These are phyloP conservation scores for Poecilia latipinna DNA, from an alignment of 2,113 vertebrate species.

Conservation along the genomic window DNA sequence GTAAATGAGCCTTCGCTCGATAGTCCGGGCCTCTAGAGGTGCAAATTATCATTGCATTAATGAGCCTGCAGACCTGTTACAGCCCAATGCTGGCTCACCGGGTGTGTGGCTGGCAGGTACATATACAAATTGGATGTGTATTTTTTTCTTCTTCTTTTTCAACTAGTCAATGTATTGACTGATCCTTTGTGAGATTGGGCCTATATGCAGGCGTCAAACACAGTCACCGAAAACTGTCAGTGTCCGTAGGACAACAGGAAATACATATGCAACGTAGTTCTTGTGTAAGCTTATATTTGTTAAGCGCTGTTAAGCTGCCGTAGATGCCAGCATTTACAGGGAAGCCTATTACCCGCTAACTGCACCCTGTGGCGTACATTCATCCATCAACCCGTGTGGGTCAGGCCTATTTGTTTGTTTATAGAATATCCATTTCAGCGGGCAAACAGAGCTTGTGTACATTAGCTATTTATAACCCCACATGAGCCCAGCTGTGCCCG, in stretches of 20 bases:
- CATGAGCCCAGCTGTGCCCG: slow-evolving; percentile 41
- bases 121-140: slow-evolving; percentile 41
- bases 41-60: slow-evolving; percentile 69
- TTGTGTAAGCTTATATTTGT: slow-evolving; percentile 46
- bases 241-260: slow-evolving; percentile 56
- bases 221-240: slow-evolving; percentile 23
- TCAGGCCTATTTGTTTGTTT: slow-evolving; percentile 67
- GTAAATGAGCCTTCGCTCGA: slow-evolving; percentile 64
- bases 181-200: slow-evolving; percentile 43
- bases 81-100: slow-evolving; percentile 22
- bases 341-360: slow-evolving; percentile 35
- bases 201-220: slow-evolving; percentile 10
- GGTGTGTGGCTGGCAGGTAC: slow-evolving; percentile 48
- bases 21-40: slow-evolving; percentile 54
- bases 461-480: slow-evolving; percentile 75
- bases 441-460: slow-evolving; percentile 66
- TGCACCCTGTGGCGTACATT: slow-evolving; percentile 46
- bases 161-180: slow-evolving; percentile 63
- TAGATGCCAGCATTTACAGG: slow-evolving; percentile 47
- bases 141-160: slow-evolving; percentile 24
- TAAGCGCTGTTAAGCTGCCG: slow-evolving; percentile 56
- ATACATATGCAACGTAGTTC: slow-evolving; percentile 42
- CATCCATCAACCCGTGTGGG: slow-evolving; percentile 40
- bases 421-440: slow-evolving; percentile 71
- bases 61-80: slow-evolving; percentile 58